Conservation (phyloP, 2,797 vertebrate species). For the Coregonus suidteri region DNA sequence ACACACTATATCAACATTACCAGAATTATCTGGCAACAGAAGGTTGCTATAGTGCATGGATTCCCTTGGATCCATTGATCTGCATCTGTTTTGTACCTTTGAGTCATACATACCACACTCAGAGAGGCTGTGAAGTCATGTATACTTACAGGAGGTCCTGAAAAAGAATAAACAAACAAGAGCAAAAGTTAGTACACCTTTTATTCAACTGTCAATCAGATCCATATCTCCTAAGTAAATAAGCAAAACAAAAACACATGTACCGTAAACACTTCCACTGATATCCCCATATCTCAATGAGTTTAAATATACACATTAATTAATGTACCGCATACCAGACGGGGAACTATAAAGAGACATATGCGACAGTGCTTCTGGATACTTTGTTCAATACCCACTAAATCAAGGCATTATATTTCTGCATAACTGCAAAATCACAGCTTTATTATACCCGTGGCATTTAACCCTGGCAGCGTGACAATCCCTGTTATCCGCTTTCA, state of each 20-base stretch:
- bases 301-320: conserved; percentile 34
- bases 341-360: conserved; percentile 3
- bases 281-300: not conserved
- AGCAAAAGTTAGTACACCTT: conserved; percentile 57
- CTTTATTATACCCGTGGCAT: conserved; percentile 46
- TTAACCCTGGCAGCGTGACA: conserved; percentile 52
- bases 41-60: not conserved
- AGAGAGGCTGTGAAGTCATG: conserved; percentile 54
- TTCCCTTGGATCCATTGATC: not conserved
- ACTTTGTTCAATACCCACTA: conserved; percentile 22
- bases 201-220: too few relatives aligned
- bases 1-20: not conserved
- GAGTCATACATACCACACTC: conserved; percentile 29
- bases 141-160: conserved; percentile 99
- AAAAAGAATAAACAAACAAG: conserved; percentile 53
- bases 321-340: conserved; percentile 7
- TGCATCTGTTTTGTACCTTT: conserved; percentile 57
- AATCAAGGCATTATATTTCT: conserved; percentile 39
- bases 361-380: conserved; percentile 28
- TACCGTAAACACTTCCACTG: not conserved
- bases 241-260: not conserved
- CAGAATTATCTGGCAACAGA: not conserved
- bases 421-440: conserved; percentile 37
- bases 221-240: too few relatives aligned
- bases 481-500: conserved; percentile 41